Conservation (phyloP, 2,888 invertebrate species). For the Cremastinae sp. region DNA sequence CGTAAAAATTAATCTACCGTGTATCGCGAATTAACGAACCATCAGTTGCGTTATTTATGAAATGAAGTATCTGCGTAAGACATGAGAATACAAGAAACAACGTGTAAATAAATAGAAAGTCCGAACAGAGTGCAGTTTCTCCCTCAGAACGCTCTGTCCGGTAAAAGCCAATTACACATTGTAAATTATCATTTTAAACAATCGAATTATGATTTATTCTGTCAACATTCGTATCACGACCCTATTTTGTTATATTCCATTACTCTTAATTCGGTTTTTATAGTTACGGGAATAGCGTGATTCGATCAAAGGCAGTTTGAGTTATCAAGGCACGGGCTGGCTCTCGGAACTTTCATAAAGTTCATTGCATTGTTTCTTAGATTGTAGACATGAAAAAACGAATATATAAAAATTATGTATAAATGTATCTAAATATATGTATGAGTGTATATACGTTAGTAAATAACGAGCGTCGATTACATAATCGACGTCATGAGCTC, state of each 20-base stretch:
- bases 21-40: constrained; percentile 46
- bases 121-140: constrained; percentile 24
- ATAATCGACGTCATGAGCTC: constrained; percentile 61
- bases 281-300: constrained; percentile 3
- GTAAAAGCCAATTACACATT: constrained; percentile 24
- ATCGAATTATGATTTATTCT: constrained; percentile 28
- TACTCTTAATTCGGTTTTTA: constrained; percentile 4
- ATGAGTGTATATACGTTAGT: constrained; percentile 43
- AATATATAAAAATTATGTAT: constrained; percentile 43
- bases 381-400: constrained; percentile 34
- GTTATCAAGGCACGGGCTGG: constrained; percentile 47
- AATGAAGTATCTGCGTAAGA: constrained; percentile 47
- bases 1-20: constrained; percentile 38
- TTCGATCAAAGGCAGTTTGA: constrained; percentile 16
- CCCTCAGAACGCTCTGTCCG: constrained; percentile 25
- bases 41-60: constrained; percentile 53
- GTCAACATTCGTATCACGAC: background rate
- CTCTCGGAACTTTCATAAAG: constrained; percentile 43
- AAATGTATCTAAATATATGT: constrained; percentile 24
- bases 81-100: constrained; percentile 37
- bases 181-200: constrained; percentile 4
- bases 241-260: constrained; percentile 17
- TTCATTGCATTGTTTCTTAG: constrained; percentile 46
- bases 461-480: constrained; percentile 21
- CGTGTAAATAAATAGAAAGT: constrained; percentile 58